phyloP scores from a whole-genome alignment of 2,113 vertebrate species.

The Phasianus colchicus region DNA sequence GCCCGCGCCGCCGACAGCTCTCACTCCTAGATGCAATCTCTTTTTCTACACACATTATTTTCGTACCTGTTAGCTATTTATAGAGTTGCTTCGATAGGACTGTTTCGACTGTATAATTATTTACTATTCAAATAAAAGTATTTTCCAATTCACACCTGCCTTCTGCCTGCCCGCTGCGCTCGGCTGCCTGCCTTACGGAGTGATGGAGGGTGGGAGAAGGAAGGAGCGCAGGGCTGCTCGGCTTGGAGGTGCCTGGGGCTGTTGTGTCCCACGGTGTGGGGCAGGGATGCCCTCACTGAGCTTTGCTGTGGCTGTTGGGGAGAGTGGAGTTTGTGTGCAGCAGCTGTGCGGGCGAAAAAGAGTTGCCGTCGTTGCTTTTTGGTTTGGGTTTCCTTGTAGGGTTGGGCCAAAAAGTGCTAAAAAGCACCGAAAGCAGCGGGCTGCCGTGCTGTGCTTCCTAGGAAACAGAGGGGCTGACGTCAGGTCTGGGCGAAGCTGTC shows the following conservation, averaged over 20 bases:
- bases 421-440: too few relatives aligned
- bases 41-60: constrained; percentile 99
- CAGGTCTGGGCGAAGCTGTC: background rate
- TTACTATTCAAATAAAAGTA: constrained; percentile 96
- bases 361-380: background rate
- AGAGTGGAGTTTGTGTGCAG: background rate
- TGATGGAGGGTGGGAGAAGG: too few relatives aligned
- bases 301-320: too few relatives aligned
- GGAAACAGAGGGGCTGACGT: background rate
- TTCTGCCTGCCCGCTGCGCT: background rate
- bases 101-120: constrained; percentile 96
- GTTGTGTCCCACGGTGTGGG: too few relatives aligned
- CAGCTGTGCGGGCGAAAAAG: too few relatives aligned
- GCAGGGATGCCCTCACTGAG: too few relatives aligned
- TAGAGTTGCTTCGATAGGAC: constrained; percentile 98
- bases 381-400: background rate
- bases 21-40: constrained; percentile 99
- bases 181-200: too few relatives aligned
- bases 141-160: constrained; percentile 89
- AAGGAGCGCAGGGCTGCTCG: too few relatives aligned
- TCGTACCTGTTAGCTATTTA: constrained; percentile 99
- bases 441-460: background rate
- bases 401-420: background rate
- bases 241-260: too few relatives aligned
- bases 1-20: constrained; percentile 89